Percentiles rank a stretch among this genome's conserved stretches.
Conservation (phyloP, 2,797 vertebrate genomes). For the Orientallactaga sibirica region DNA sequence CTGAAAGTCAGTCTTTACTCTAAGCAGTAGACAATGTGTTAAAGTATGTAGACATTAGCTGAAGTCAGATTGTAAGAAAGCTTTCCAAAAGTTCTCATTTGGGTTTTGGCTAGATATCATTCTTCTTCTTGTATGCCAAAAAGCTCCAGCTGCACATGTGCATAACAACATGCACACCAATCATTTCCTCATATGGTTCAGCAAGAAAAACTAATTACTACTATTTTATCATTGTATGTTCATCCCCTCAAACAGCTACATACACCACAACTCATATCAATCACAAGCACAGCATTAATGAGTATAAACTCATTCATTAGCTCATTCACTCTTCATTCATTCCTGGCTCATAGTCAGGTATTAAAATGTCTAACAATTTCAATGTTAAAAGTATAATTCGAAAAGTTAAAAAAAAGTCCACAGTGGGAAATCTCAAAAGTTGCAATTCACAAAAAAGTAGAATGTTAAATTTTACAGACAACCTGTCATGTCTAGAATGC, state of each 20-base stretch:
- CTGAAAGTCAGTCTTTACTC: conserved; percentile 79
- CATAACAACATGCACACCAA: conserved; percentile 60
- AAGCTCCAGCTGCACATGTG: conserved; percentile 72
- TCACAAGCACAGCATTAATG: conserved; percentile 64
- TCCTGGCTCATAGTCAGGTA: conserved; percentile 75
- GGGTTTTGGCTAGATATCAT: conserved; percentile 79
- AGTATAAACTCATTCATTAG: conserved; percentile 59
- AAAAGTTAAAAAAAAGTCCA: conserved; percentile 82
- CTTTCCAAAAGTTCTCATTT: conserved; percentile 83
- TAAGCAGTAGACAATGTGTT: conserved; percentile 81
- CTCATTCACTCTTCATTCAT: conserved; percentile 69
- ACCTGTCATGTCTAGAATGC: conserved; percentile 81
- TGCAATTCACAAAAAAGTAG: conserved; percentile 85
- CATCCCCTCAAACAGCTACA: conserved; percentile 75
- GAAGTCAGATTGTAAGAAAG: conserved; percentile 79
- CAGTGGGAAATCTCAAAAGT: conserved; percentile 84
- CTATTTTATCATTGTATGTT: conserved; percentile 79
- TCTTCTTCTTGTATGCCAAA: conserved; percentile 76
- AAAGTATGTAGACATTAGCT: conserved; percentile 82
- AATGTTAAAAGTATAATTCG: conserved; percentile 79
- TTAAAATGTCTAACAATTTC: conserved; percentile 75
- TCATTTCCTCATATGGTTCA: conserved; percentile 77
- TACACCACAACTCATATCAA: conserved; percentile 79
- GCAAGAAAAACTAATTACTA: conserved; percentile 81
- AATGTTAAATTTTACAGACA: conserved; percentile 83